Conservation (phyloP, 2,888 invertebrate species). For the Yponomeuta cagnagella region DNA sequence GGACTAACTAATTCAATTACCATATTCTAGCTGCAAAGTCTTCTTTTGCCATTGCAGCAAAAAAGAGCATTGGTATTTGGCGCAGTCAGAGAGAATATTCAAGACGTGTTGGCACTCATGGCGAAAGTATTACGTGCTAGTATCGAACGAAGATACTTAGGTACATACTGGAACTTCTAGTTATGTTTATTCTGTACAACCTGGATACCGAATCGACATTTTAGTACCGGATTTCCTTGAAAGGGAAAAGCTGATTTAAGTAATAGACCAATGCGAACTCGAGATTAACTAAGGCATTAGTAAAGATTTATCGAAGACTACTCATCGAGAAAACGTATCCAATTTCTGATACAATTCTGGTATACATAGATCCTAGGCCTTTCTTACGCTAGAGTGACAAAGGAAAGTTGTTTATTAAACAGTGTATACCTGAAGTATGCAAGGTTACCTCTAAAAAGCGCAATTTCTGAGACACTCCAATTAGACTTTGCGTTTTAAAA, state of each 20-base stretch:
- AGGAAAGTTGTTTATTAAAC: no score
- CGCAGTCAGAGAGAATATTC: no score
- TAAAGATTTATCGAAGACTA: conserved; percentile 7
- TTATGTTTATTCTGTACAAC: conserved; percentile 2
- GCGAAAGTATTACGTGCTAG: not conserved
- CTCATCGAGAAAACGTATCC: conserved; percentile 4
- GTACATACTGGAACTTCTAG: conserved; percentile 6
- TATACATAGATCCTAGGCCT: not conserved
- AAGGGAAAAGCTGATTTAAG: conserved; percentile 19
- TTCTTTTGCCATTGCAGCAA: no score
- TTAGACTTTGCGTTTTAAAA: no score
- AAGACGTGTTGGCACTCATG: no score
- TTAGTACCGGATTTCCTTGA: conserved; percentile 24
- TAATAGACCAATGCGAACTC: not conserved
- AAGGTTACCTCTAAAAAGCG: no score
- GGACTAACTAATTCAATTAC: no score
- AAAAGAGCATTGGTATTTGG: no score
- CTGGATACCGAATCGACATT: conserved; percentile 16
- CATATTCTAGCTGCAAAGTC: no score
- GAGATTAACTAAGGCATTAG: conserved; percentile 12
- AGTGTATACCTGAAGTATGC: no score
- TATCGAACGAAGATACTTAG: not conserved
- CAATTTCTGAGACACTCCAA: no score
- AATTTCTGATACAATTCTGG: not conserved
- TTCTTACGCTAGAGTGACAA: not conserved